Conservation (phyloP, 2,113 vertebrate species). For the Uria lomvia region DNA sequence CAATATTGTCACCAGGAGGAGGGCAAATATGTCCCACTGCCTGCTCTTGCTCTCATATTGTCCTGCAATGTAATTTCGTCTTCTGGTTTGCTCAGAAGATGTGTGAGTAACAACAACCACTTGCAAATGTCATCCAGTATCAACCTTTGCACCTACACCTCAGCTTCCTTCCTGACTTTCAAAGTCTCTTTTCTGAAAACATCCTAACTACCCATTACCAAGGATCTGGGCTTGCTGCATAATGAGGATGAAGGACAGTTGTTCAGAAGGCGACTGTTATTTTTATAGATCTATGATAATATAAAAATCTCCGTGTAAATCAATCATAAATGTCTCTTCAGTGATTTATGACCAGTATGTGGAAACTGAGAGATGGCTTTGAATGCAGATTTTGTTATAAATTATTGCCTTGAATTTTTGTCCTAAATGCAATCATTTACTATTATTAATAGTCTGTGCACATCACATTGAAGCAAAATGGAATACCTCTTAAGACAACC, state of each 20-base stretch:
- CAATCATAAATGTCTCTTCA: not conserved
- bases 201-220: not conserved
- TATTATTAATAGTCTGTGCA: not conserved
- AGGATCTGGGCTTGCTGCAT: not conserved
- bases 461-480: not conserved
- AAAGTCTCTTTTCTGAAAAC: not conserved
- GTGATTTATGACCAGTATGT: not conserved
- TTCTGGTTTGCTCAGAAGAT: not conserved
- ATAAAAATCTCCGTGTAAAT: slow-evolving; percentile 24
- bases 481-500: not conserved
- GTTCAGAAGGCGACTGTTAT: not conserved
- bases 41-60: not conserved
- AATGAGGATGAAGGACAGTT: slow-evolving; percentile 13
- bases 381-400: not conserved
- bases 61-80: not conserved
- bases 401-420: not conserved
- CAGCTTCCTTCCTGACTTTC: not conserved
- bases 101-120: not conserved
- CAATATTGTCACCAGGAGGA: not conserved
- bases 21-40: not conserved
- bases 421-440: not conserved
- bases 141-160: not conserved
- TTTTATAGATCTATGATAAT: not conserved
- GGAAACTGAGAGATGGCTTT: not conserved
- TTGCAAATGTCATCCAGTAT: not conserved